phyloP scores from a whole-genome alignment of 2,797 vertebrate species.

The Cynodonichthys magdalenae region DNA sequence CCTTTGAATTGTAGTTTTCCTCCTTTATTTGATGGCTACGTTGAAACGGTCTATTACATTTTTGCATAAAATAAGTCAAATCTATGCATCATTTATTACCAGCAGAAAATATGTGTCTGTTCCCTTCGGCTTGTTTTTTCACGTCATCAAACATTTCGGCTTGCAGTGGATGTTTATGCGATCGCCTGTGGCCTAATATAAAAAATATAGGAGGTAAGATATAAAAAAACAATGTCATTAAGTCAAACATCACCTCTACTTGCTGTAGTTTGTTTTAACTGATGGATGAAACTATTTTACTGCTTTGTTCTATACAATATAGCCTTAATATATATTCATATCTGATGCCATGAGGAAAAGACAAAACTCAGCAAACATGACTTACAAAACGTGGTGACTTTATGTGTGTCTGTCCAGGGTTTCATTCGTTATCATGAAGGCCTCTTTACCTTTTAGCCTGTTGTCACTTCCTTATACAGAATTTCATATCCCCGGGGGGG shows the following conservation, averaged over 20 bases:
- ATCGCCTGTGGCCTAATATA: slow-evolving; percentile 8
- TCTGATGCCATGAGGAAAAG: slow-evolving; percentile 9
- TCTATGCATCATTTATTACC: no score
- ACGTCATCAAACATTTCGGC: slow-evolving; percentile 48
- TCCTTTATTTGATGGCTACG: no score
- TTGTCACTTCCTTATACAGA: slow-evolving; percentile 45
- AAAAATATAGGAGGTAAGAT: slow-evolving; percentile 29
- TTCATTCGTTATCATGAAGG: slow-evolving; percentile 40
- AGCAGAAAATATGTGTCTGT: background rate
- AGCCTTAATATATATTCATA: slow-evolving; percentile 1
- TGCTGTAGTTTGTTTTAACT: slow-evolving; percentile 7
- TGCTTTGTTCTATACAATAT: slow-evolving; percentile 13
- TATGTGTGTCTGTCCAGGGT: slow-evolving; percentile 1
- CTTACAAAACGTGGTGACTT: slow-evolving; percentile 16
- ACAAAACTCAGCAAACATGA: slow-evolving; percentile 17
- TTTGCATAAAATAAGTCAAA: no score
- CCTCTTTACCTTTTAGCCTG: slow-evolving; percentile 40
- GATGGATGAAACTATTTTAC: slow-evolving; percentile 3
- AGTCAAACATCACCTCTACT: slow-evolving; percentile 36
- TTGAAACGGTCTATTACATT: no score
- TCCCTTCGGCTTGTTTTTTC: slow-evolving; percentile 26
- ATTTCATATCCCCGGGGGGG: slow-evolving; percentile 30
- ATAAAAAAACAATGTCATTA: background rate
- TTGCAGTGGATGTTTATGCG: slow-evolving; percentile 20
- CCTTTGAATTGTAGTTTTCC: no score